phyloP scores from a whole-genome alignment of 1,140 invertebrate genomes.

The Schlechtendalia chinensis region DNA sequence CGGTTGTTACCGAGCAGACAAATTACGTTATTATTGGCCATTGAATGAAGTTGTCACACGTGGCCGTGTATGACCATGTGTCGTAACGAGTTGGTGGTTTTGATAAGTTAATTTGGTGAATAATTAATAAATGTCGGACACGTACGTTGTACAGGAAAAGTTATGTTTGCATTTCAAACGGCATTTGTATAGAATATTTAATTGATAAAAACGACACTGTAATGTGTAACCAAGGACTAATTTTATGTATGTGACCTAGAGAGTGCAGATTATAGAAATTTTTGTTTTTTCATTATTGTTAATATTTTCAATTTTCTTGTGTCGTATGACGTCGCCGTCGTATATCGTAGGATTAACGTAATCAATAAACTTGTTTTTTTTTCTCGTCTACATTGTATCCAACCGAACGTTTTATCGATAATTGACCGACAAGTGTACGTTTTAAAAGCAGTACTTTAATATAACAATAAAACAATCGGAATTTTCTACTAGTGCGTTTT shows the following conservation, averaged over 20 bases:
- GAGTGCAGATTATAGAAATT: not conserved
- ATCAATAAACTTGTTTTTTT: constrained; percentile 21
- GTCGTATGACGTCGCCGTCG: not conserved
- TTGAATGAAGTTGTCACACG: not conserved
- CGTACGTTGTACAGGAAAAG: not conserved
- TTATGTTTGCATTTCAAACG: not conserved
- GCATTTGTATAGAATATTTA: constrained; percentile 31
- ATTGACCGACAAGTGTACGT: constrained; percentile 7
- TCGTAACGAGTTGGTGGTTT: constrained; percentile 7
- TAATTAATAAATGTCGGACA: constrained; percentile 17
- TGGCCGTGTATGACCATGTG: not conserved
- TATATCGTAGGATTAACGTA: not conserved
- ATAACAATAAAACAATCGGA: not conserved
- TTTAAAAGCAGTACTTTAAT: not conserved
- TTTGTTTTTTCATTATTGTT: constrained; percentile 17
- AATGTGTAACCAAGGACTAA: constrained; percentile 12
- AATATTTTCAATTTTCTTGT: constrained; percentile 9
- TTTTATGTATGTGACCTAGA: constrained; percentile 39
- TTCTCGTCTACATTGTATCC: not conserved
- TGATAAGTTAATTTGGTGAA: constrained; percentile 26
- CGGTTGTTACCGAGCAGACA: not conserved
- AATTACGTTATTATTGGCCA: not conserved
- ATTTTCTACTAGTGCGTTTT: not conserved
- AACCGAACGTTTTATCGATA: constrained; percentile 16
- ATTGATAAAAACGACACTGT: constrained; percentile 21